Evolutionary conservation across 1,140 invertebrate species (phyloP).

Genomic region (Epicauta chinensis): DNA sequence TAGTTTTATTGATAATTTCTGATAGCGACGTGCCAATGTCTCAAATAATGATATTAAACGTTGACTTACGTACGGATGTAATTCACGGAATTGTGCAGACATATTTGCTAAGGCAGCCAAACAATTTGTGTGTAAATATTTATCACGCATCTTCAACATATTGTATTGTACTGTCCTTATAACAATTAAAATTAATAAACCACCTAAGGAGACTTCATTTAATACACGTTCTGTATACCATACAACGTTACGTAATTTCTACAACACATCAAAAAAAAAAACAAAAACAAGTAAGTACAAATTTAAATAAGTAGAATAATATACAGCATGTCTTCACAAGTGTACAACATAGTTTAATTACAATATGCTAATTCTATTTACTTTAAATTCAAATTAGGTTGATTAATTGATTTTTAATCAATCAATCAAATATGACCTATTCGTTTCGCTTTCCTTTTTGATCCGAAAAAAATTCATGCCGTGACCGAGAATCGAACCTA

Average conservation of each 20-base stretch:
- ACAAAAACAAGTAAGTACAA: no score
- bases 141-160: conserved; percentile 93
- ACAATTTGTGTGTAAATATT: conserved; percentile 95
- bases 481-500: no score
- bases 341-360: no score
- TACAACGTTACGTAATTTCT: conserved; percentile 78
- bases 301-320: no score
- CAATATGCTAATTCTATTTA: no score
- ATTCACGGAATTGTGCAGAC: conserved; percentile 86
- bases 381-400: no score
- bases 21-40: conserved; percentile 73
- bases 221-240: conserved; percentile 92
- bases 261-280: conserved; percentile 41
- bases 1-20: conserved; percentile 32
- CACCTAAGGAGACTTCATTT: conserved; percentile 89
- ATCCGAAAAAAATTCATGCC: no score
- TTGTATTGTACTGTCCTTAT: conserved; percentile 97
- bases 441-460: no score
- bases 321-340: no score
- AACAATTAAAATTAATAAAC: conserved; percentile 91
- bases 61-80: conserved; percentile 96
- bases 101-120: conserved; percentile 97
- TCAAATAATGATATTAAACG: conserved; percentile 84
- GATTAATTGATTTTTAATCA: no score
- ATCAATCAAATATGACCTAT: no score